A percentile compares a stretch with the other conserved stretches of the same genome.
Evolutionary conservation across 1,140 invertebrate species (phyloP).

Genomic region (Nasonia vitripennis): DNA sequence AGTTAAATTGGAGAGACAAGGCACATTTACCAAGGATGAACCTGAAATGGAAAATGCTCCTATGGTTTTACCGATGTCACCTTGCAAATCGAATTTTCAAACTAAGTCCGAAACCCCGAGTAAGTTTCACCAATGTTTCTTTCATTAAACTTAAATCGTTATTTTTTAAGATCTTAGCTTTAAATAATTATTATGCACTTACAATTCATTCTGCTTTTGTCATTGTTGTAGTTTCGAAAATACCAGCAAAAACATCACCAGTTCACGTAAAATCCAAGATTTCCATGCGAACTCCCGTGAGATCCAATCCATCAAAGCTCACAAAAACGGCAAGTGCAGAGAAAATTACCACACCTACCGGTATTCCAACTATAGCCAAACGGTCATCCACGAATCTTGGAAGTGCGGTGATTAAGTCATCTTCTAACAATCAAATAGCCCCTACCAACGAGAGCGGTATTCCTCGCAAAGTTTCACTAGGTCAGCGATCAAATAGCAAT

Average conservation of each 20-base stretch:
- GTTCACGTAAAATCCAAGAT: conserved; percentile 60
- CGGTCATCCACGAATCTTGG: conserved; percentile 74
- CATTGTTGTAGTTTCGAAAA: conserved; percentile 18
- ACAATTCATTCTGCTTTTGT: background rate
- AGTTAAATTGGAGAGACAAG: conserved; percentile 82
- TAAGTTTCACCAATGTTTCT: conserved; percentile 11
- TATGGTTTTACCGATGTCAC: conserved; percentile 35
- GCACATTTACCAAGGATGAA: conserved; percentile 92
- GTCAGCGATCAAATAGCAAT: conserved; percentile 76
- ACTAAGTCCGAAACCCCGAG: background rate
- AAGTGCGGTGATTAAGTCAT: conserved; percentile 69
- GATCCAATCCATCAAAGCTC: conserved; percentile 60
- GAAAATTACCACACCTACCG: conserved; percentile 67
- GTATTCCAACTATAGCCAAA: conserved; percentile 57
- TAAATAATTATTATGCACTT: background rate
- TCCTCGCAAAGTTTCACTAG: conserved; percentile 54
- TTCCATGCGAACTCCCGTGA: conserved; percentile 57
- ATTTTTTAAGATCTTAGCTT: background rate
- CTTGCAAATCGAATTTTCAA: conserved; percentile 1
- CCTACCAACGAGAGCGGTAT: conserved; percentile 49
- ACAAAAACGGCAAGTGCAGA: conserved; percentile 65
- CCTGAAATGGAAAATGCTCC: conserved; percentile 72
- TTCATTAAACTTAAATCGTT: background rate
- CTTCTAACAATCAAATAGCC: conserved; percentile 33
- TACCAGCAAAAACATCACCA: conserved; percentile 43